Base-by-base conservation (phyloP, 2,888 invertebrate genomes). In the Sturmia bella region DNA sequence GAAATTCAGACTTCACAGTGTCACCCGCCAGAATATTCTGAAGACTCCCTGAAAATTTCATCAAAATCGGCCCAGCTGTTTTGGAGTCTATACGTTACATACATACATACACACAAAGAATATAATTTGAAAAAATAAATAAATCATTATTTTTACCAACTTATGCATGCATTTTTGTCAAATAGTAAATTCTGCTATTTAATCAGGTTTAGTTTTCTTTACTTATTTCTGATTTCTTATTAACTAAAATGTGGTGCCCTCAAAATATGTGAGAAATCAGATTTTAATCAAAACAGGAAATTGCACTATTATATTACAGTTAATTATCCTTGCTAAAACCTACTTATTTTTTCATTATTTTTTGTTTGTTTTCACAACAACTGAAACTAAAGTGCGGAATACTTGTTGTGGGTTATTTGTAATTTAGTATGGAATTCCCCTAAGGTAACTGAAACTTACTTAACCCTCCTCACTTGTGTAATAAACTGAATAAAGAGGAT, bases 391-490 rank as follows among this genome's bases (percentile, higher is more conserved):
- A 72, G 57, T 78, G 39, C 13, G 12, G 24, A 57, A 66, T 57
- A 19, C 69, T 32, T 39, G 27, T 59, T 61, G 74, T 56, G 59
- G 75, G 57, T 70, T 75, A 56, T 32, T 61, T 61, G 76, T 73
- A 50, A 73, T 81, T 77, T 73, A n/a, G 72, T 73, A 68, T 63
- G 32, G 32, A 66, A 69, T 68, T 72, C 68, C 68, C 81, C 73
- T 63, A 32, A 74, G 74, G 82, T 78, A 82, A 82, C 78, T 78
- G 78, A 82, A 78, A 75, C 82, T 78, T 78, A 70, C 41, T 78
- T 82, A 61, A 75, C 78, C 69, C 74, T 74, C 69, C 74, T 66
- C 52, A 32, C 45, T 57, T 41, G 41, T 54, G 63, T 61, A 68
- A 63, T 63, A 74, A 64, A 19, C 17, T 24, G 48, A 56, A 69